These are phyloP conservation scores for Periparus ater DNA, from an alignment of 2,797 vertebrate genomes.

Conservation along the genomic window DNA sequence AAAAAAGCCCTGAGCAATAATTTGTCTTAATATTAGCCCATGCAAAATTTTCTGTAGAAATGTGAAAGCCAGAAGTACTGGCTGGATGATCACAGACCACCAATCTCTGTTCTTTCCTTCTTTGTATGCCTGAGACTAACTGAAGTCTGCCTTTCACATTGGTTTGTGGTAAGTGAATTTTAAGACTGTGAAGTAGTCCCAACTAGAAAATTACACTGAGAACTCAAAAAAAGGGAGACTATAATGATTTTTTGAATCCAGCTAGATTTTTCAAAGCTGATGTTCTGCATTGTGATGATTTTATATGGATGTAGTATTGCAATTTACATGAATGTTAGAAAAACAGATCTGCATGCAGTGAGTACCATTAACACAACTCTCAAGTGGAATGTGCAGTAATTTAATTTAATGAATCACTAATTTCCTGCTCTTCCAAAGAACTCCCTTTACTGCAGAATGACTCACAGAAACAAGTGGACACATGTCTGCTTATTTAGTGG, in stretches of 20 bases:
- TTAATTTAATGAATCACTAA: background rate
- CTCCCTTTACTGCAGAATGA: background rate
- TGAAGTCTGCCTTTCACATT: background rate
- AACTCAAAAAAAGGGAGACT: background rate
- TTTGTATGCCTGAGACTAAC: background rate
- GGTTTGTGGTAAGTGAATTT: background rate
- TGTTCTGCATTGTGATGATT: background rate
- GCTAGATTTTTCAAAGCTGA: background rate
- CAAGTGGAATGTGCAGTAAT: background rate
- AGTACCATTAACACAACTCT: background rate
- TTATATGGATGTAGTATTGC: background rate
- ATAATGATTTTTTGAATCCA: background rate
- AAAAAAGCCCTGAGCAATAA: background rate
- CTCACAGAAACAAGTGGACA: background rate
- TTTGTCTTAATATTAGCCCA: background rate
- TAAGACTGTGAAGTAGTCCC: background rate
- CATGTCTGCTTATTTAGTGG: background rate
- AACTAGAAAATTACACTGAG: background rate
- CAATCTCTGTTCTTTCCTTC: background rate
- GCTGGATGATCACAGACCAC: background rate
- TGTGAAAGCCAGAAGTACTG: background rate
- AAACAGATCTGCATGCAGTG: background rate
- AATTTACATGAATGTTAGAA: background rate
- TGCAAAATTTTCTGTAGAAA: background rate
- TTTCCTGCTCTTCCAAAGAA: background rate